A percentile compares a stretch with the other conserved stretches of the same genome.
Conservation (phyloP, 2,888 invertebrate genomes). For the Cosmia trapezina region DNA sequence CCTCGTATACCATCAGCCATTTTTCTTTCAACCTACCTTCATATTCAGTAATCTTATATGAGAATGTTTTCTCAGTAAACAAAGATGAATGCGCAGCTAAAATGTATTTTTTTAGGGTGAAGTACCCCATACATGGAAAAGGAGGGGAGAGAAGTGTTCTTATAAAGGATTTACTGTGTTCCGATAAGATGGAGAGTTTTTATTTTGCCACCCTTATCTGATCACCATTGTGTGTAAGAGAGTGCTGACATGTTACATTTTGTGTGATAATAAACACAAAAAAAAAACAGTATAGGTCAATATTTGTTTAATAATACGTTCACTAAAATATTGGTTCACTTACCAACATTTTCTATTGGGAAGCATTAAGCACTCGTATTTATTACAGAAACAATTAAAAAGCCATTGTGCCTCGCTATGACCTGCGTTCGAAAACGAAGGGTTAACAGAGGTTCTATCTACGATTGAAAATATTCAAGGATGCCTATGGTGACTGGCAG, state of each 20-base stretch:
- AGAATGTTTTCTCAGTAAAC: slow-evolving; percentile 53
- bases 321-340: neutral
- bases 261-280: slow-evolving; percentile 11
- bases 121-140: slow-evolving; percentile 50
- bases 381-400: no score
- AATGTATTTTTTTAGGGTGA: slow-evolving; percentile 56
- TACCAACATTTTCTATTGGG: neutral
- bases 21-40: slow-evolving; percentile 15
- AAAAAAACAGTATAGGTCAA: neutral
- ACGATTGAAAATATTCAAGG: neutral
- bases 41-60: slow-evolving; percentile 40
- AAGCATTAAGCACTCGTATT: neutral
- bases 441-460: neutral
- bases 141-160: slow-evolving; percentile 47
- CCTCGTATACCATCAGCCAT: slow-evolving; percentile 2
- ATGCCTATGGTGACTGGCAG: no score
- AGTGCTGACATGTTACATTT: slow-evolving; percentile 13
- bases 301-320: neutral
- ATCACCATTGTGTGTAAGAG: slow-evolving; percentile 34
- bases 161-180: slow-evolving; percentile 51
- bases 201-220: slow-evolving; percentile 38
- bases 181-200: slow-evolving; percentile 44
- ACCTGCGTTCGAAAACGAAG: no score
- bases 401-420: no score
- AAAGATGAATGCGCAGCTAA: slow-evolving; percentile 48